These are phyloP conservation scores for Rhinichthys klamathensis DNA, from an alignment of 2,113 vertebrate genomes.

Conservation along the genomic window DNA sequence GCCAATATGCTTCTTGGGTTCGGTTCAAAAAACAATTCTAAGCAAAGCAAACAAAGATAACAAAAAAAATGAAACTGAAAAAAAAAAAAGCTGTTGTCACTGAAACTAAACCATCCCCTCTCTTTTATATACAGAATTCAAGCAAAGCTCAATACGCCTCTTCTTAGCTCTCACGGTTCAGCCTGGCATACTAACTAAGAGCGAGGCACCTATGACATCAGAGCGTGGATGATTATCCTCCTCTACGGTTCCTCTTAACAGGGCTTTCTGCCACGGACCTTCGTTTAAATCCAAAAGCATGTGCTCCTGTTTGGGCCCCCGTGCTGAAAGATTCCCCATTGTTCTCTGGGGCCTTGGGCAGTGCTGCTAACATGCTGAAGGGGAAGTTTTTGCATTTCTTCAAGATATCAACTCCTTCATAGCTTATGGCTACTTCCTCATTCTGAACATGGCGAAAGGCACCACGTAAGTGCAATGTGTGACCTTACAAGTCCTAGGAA, in stretches of 20 bases:
- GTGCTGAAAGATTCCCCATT: conserved; percentile 51
- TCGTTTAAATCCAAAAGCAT: conserved; percentile 38
- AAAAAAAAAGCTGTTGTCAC: neutral
- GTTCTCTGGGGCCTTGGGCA: conserved; percentile 42
- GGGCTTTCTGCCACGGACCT: conserved; percentile 46
- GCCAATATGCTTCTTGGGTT: conserved; percentile 26
- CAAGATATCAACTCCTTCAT: neutral
- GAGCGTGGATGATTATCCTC: conserved; percentile 45
- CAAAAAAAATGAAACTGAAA: neutral
- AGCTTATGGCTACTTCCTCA: neutral
- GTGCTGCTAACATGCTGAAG: conserved; percentile 13
- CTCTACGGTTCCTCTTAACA: conserved; percentile 42
- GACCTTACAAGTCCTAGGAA: neutral
- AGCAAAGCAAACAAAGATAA: conserved; percentile 11
- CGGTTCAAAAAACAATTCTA: neutral
- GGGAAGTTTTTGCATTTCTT: conserved; percentile 49
- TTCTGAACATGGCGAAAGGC: neutral
- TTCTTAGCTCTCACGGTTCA: conserved; percentile 17
- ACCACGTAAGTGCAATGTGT: neutral
- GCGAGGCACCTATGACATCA: conserved; percentile 40
- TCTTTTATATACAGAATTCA: conserved; percentile 7
- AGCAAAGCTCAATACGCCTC: conserved; percentile 30
- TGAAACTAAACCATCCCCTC: conserved; percentile 3
- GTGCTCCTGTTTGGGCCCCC: conserved; percentile 34
- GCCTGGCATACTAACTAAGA: conserved; percentile 57